Conservation (phyloP, 2,113 vertebrate species). For the Cyprinus carpio region DNA sequence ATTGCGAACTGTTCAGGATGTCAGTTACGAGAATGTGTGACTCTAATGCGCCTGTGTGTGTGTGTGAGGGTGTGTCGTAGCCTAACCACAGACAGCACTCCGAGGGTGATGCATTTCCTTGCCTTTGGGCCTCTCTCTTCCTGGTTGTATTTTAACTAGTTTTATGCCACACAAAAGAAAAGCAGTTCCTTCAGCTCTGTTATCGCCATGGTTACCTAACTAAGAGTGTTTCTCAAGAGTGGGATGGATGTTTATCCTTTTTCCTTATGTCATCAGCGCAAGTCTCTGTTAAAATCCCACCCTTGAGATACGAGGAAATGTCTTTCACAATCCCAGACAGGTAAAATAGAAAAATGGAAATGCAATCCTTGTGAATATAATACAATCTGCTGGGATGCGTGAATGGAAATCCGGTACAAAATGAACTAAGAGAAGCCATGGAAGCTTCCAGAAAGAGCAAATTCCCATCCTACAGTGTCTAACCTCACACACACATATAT, state of each 20-base stretch:
- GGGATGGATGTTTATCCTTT: constrained; percentile 33
- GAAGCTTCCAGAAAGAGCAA: background rate
- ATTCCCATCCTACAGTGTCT: constrained; percentile 10
- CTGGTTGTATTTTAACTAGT: constrained; percentile 56
- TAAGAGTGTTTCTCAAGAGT: constrained; percentile 27
- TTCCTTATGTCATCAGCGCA: constrained; percentile 25
- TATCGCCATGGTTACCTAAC: constrained; percentile 20
- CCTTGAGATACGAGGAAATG: constrained; percentile 11
- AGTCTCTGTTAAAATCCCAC: constrained; percentile 22
- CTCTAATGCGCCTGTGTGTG: background rate
- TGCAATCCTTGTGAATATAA: constrained; percentile 21
- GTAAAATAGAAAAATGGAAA: constrained; percentile 39
- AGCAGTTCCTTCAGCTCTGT: background rate
- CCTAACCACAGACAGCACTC: constrained; percentile 50
- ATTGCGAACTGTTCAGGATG: constrained; percentile 39
- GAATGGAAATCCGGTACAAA: constrained; percentile 16
- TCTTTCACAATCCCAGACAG: constrained; percentile 10
- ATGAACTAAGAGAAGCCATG: background rate
- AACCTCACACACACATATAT: background rate
- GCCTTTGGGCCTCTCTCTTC: constrained; percentile 52
- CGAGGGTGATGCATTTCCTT: constrained; percentile 59
- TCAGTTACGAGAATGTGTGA: constrained; percentile 35
- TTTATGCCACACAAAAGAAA: constrained; percentile 33
- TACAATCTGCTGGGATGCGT: constrained; percentile 17
- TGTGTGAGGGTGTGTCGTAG: constrained; percentile 43